Base-by-base conservation (phyloP, 2,888 invertebrate species). In the Drosophila pegasa region DNA sequence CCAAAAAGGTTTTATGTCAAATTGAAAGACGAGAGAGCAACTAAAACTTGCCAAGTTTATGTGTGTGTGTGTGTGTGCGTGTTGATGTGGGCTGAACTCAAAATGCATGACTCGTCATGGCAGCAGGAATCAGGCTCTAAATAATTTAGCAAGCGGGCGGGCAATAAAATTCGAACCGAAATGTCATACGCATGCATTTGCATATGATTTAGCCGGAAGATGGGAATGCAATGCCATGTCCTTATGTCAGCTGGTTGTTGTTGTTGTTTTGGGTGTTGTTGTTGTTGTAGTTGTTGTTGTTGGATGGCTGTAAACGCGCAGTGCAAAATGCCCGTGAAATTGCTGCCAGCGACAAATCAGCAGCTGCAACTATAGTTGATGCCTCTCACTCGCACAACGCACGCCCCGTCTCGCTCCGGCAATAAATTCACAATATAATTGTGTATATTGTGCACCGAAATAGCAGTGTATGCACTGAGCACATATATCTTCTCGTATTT, bases 151-250 rank as follows among this genome's bases (percentile, higher is more conserved):
- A 83, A 88, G 83, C 71, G 68, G 80, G 86, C 80, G 83, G 78
- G 88, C 83, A 83, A 83, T 83, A 88, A 83, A 83, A 83, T 86
- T 82, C 86, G 80, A 78, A 77, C 81, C 59, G 78, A 88, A 83
- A 83, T 83, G 83, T 83, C 83, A 83, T 86, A 88, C 88, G 83
- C 83, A 83, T 83, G 86, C 87, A 83, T 83, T 83, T 83, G 83
- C 83, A 83, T 83, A 88, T 83, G 83, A 82, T 82, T 87, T 87
- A 54, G 47, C 65, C 48, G 65, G 25, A 27, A 43, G 45, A 40
- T 62, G 52, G 52, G 64, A 59, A 57, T 66, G 77, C 75, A 70
- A 57, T 62, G 59, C 43, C 74, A 75, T 41, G 55, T 71, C 67
- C 67, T 71, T 27, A 41, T 18, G 22, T 20, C 31, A 16, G 37